Conservation (phyloP, 2,113 vertebrate species). For the Sander lucioperca region DNA sequence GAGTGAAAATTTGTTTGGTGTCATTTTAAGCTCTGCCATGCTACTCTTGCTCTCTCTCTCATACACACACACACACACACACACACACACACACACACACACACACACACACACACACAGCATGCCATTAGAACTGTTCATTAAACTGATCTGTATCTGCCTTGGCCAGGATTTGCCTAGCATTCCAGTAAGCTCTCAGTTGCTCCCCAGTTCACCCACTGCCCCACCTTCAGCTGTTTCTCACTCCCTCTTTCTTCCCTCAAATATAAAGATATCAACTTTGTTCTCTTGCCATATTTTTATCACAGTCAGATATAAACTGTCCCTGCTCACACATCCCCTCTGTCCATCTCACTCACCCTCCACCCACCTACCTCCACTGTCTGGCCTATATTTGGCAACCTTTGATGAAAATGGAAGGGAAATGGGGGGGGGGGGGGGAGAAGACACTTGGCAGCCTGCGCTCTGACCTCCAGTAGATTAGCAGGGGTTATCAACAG, state of each 20-base stretch:
- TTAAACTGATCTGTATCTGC: slow-evolving; percentile 53
- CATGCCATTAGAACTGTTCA: slow-evolving; percentile 33
- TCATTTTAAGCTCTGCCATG: slow-evolving; percentile 23
- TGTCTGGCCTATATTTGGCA: slow-evolving; percentile 44
- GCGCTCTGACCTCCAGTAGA: slow-evolving; percentile 72
- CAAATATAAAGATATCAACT: background rate
- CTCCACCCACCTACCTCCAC: background rate
- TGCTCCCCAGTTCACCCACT: slow-evolving; percentile 11
- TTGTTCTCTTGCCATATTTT: background rate
- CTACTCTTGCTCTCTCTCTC: slow-evolving; percentile 5
- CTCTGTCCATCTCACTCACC: background rate
- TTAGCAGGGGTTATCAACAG: slow-evolving; percentile 77
- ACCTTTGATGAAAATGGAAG: slow-evolving; percentile 56
- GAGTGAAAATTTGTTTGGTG: slow-evolving; percentile 34
- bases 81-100: background rate
- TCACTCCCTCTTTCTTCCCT: background rate
- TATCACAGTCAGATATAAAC: background rate
- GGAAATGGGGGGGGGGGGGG: slow-evolving; percentile 29
- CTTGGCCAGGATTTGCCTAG: slow-evolving; percentile 29
- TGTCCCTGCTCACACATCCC: background rate
- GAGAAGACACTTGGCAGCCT: slow-evolving; percentile 59
- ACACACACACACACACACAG: slow-evolving; percentile 4
- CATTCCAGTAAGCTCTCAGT: slow-evolving; percentile 19
- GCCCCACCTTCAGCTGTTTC: slow-evolving; percentile 4
- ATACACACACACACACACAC: background rate